These are phyloP conservation scores for Lerista edwardsae DNA, from an alignment of 2,797 vertebrate species.

Conservation along the genomic window DNA sequence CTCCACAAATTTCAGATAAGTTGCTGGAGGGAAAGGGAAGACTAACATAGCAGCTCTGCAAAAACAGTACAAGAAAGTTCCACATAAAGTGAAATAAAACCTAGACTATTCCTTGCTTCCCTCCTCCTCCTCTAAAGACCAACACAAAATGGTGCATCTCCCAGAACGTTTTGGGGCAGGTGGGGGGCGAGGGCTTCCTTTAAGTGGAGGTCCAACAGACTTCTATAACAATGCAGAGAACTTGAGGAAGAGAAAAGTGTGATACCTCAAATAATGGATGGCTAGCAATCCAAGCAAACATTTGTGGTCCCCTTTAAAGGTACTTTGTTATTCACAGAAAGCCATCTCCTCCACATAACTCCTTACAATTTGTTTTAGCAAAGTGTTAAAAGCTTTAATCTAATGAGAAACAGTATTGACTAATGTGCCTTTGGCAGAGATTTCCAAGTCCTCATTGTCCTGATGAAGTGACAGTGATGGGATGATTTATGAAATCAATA, in stretches of 20 bases:
- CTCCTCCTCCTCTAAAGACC: neutral
- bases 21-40: neutral
- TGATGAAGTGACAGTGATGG: neutral
- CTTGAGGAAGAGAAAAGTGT: neutral
- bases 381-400: neutral
- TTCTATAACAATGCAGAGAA: neutral
- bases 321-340: neutral
- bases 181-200: neutral
- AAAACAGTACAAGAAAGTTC: neutral
- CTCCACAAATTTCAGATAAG: neutral
- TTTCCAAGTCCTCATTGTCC: neutral
- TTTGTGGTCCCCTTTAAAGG: neutral
- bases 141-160: neutral
- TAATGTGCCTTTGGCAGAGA: neutral
- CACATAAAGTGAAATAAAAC: neutral
- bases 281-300: neutral
- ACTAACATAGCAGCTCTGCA: neutral
- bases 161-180: neutral
- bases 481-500: too few species aligned
- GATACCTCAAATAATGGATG: neutral
- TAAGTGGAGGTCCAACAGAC: neutral
- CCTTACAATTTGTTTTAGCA: neutral
- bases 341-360: neutral
- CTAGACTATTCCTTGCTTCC: neutral
- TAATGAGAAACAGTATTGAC: neutral